Conservation (phyloP, 2,797 vertebrate genomes). For the Galago senegalensis region DNA sequence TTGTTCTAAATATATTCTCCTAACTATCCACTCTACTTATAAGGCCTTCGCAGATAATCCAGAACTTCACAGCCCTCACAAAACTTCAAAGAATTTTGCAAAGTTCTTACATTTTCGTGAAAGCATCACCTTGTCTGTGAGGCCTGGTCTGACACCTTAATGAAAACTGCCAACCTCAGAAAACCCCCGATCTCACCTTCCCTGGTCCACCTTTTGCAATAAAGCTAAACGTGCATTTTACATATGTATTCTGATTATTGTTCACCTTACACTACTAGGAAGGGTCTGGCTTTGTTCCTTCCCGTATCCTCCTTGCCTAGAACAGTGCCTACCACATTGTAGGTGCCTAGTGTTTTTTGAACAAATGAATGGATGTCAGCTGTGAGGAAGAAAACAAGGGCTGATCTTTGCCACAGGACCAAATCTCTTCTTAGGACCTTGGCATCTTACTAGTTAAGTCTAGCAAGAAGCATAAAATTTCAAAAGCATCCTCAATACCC, state of each 20-base stretch:
- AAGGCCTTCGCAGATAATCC: slow-evolving; percentile 56
- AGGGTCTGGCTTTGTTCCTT: slow-evolving; percentile 8
- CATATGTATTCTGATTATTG: neutral
- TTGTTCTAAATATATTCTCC: slow-evolving; percentile 10
- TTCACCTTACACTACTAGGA: neutral
- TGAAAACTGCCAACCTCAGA: neutral
- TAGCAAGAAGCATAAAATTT: slow-evolving; percentile 29
- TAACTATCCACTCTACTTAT: neutral
- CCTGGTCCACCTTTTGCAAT: neutral
- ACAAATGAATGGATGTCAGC: slow-evolving; percentile 18
- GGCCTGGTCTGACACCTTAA: neutral
- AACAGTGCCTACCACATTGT: neutral
- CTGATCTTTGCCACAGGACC: neutral
- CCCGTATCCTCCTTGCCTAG: neutral
- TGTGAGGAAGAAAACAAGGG: neutral
- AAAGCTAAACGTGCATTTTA: neutral
- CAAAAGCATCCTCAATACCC: neutral
- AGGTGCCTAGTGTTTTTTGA: slow-evolving; percentile 8
- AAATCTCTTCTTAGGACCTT: slow-evolving; percentile 33
- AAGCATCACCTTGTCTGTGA: neutral
- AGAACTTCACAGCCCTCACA: neutral
- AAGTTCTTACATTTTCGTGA: slow-evolving; percentile 17
- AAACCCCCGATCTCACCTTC: neutral
- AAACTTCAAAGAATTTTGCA: slow-evolving; percentile 40
- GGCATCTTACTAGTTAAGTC: slow-evolving; percentile 13